These are phyloP conservation scores for Cyprinella venusta DNA, from an alignment of 2,797 vertebrate genomes.

Conservation along the genomic window DNA sequence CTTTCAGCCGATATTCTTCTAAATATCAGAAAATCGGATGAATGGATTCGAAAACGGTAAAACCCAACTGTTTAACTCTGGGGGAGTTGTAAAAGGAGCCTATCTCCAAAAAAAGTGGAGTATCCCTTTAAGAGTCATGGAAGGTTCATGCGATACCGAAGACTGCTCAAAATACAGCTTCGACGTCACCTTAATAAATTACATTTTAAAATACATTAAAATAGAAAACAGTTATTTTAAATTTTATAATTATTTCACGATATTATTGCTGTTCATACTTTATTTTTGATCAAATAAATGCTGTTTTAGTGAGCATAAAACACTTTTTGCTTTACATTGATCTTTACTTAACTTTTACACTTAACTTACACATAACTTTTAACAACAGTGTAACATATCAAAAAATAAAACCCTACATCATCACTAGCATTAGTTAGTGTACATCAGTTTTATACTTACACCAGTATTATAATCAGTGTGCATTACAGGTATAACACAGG, in stretches of 20 bases:
- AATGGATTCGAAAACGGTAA: too few relatives aligned
- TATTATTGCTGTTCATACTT: background rate
- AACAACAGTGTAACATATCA: background rate
- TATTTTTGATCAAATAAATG: background rate
- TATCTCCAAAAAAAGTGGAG: too few relatives aligned
- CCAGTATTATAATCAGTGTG: background rate
- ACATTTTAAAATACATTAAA: too few relatives aligned
- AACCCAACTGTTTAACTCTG: too few relatives aligned
- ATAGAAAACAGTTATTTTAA: background rate
- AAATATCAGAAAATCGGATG: too few relatives aligned
- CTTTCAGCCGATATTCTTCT: too few relatives aligned
- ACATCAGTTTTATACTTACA: background rate
- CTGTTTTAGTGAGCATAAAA: background rate
- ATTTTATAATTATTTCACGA: background rate
- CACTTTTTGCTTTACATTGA: background rate
- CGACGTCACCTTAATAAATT: too few relatives aligned
- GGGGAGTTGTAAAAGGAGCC: too few relatives aligned
- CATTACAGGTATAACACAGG: background rate
- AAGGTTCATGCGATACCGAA: background rate
- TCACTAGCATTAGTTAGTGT: background rate
- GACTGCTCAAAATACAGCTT: too few relatives aligned
- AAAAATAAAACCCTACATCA: background rate
- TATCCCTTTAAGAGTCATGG: too few relatives aligned
- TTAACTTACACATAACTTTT: background rate
- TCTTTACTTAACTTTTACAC: background rate